These are phyloP conservation scores for Epicauta chinensis DNA, from an alignment of 1,140 invertebrate species.

Conservation along the genomic window DNA sequence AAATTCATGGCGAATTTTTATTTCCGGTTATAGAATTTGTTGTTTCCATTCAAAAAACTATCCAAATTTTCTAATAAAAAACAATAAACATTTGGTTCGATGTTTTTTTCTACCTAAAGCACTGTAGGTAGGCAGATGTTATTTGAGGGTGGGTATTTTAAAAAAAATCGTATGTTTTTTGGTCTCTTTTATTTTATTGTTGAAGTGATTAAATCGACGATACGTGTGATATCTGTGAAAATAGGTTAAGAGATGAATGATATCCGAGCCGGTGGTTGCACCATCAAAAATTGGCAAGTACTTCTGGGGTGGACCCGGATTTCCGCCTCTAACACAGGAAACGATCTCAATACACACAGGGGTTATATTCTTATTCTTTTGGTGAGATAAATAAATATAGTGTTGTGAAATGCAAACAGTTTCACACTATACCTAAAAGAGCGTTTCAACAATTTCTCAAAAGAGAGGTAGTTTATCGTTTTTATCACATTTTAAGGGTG, in stretches of 20 bases:
- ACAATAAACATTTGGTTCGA: slow-evolving; percentile 22
- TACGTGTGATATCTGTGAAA: too few relatives aligned
- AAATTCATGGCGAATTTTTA: slow-evolving; percentile 9
- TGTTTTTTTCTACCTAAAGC: slow-evolving; percentile 9
- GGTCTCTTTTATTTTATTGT: slow-evolving; percentile 7
- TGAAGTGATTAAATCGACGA: slow-evolving; percentile 10
- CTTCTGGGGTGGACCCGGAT: slow-evolving; percentile 18
- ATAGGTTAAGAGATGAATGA: slow-evolving; percentile 1
- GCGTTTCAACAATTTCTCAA: too few relatives aligned
- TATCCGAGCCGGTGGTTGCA: slow-evolving; percentile 18
- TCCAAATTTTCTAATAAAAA: neutral
- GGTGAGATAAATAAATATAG: slow-evolving; percentile 21
- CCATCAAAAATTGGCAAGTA: slow-evolving; percentile 21
- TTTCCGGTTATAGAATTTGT: slow-evolving; percentile 19
- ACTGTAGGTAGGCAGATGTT: slow-evolving; percentile 23
- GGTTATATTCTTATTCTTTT: too few relatives aligned
- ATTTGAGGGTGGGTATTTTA: slow-evolving; percentile 6
- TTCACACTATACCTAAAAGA: too few relatives aligned
- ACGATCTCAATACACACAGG: slow-evolving; percentile 18
- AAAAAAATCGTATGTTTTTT: slow-evolving; percentile 12
- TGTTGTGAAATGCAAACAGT: slow-evolving; percentile 9
- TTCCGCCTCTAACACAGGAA: slow-evolving; percentile 21
- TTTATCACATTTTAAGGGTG: too few relatives aligned
- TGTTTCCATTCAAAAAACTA: slow-evolving; percentile 6
- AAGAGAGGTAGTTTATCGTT: too few relatives aligned